These are phyloP conservation scores for Enteromius viviparus DNA, from an alignment of 2,797 vertebrate species.

Conservation along the genomic window DNA sequence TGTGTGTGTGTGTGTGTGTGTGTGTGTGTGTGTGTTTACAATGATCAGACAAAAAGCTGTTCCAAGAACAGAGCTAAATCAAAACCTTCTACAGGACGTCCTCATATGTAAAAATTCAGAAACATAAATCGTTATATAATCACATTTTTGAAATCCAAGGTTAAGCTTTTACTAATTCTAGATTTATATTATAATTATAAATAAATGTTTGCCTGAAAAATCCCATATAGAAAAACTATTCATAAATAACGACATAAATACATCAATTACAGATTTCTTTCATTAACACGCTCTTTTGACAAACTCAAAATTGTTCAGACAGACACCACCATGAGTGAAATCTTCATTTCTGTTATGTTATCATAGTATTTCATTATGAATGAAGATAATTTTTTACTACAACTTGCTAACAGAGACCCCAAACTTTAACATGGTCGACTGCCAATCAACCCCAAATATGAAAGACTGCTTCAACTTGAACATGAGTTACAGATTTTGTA, in stretches of 20 bases:
- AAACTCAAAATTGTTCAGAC: not conserved
- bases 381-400: not conserved
- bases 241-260: not conserved
- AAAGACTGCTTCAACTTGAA: not conserved
- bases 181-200: not conserved
- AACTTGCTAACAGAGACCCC: not conserved
- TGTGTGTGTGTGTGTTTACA: not conserved
- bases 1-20: not conserved
- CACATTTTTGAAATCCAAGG: not conserved
- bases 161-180: not conserved
- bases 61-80: not conserved
- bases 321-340: not conserved
- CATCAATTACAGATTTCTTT: not conserved
- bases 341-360: not conserved
- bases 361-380: not conserved
- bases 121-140: not conserved
- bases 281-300: not conserved
- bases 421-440: not conserved
- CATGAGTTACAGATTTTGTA: not conserved
- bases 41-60: not conserved
- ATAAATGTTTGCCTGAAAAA: not conserved
- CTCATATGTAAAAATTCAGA: not conserved
- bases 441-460: not conserved
- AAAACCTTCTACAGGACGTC: not conserved
- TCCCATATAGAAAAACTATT: not conserved